Evolutionary conservation across 2,888 invertebrate genomes (phyloP).

Genomic region (Alitta virens): DNA sequence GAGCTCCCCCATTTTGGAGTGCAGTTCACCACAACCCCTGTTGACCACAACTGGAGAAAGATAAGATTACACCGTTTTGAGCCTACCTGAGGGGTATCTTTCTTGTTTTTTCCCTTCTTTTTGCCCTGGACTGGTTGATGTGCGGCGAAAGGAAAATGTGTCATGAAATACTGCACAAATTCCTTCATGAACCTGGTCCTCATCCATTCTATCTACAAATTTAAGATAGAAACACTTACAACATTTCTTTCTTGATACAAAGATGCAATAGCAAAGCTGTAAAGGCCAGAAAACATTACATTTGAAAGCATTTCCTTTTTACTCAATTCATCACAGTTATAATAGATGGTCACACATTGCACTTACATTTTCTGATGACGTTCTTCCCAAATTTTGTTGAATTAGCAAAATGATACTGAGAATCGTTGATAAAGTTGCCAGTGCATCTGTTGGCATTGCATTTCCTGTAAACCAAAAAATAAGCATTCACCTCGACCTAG

Average conservation of each 20-base stretch:
- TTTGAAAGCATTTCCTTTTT: too few relatives aligned
- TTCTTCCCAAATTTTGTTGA: constrained; percentile 28
- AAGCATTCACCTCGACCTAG: neutral
- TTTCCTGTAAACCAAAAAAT: constrained; percentile 25
- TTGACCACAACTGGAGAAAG: too few relatives aligned
- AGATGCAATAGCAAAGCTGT: too few relatives aligned
- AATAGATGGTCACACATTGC: too few relatives aligned
- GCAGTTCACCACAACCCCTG: too few relatives aligned
- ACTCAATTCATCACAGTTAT: too few relatives aligned
- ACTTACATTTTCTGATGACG: neutral
- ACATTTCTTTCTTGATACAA: too few relatives aligned
- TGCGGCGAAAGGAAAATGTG: constrained; percentile 34
- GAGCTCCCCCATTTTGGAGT: too few relatives aligned
- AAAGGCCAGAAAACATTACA: too few relatives aligned
- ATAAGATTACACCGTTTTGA: too few relatives aligned
- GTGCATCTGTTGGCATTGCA: constrained; percentile 26
- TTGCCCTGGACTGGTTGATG: constrained; percentile 7
- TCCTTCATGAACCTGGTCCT: constrained; percentile 28
- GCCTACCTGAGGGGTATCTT: neutral
- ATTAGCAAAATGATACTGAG: constrained; percentile 36
- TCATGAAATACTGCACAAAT: constrained; percentile 34
- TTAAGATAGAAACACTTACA: too few relatives aligned
- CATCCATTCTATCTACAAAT: constrained; percentile 5
- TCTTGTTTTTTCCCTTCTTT: constrained; percentile 3
- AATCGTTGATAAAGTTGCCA: constrained; percentile 31